Evolutionary conservation across 2,888 invertebrate genomes (phyloP).

Genomic region (Andrena bucephala): DNA sequence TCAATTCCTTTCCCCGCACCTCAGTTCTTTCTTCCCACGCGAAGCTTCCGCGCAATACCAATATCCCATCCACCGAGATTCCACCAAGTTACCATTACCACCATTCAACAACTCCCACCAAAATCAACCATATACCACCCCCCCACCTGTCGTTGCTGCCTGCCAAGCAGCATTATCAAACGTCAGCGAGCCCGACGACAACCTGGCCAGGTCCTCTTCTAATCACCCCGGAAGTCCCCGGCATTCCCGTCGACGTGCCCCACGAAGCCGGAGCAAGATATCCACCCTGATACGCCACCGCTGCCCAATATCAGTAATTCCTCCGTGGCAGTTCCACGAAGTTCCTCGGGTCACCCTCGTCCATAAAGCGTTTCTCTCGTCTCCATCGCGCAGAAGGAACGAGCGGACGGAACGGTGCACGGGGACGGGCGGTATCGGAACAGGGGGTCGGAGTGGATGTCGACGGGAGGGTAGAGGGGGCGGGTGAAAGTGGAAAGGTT

Average conservation of each 20-base stretch:
- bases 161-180: background rate
- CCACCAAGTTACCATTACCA: too few relatives aligned
- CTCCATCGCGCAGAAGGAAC: conserved; percentile 52
- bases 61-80: too few relatives aligned
- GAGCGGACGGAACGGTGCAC: conserved; percentile 47
- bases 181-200: background rate
- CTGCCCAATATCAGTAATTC: conserved; percentile 77
- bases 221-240: conserved; percentile 31
- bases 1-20: too few relatives aligned
- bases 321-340: conserved; percentile 64
- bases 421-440: conserved; percentile 29
- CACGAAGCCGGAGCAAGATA: conserved; percentile 48
- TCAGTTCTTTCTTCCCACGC: too few relatives aligned
- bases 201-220: conserved; percentile 7
- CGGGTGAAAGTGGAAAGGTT: conserved; percentile 39
- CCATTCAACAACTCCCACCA: too few relatives aligned
- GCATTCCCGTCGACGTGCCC: conserved; percentile 19
- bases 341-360: conserved; percentile 71
- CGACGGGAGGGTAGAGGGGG: background rate
- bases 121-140: too few relatives aligned
- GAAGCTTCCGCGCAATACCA: too few relatives aligned
- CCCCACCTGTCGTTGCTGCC: background rate
- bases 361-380: conserved; percentile 67
- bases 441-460: background rate
- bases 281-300: conserved; percentile 52